These are phyloP conservation scores for Polylopha cassiicola DNA, from an alignment of 2,888 invertebrate genomes.

Conservation along the genomic window DNA sequence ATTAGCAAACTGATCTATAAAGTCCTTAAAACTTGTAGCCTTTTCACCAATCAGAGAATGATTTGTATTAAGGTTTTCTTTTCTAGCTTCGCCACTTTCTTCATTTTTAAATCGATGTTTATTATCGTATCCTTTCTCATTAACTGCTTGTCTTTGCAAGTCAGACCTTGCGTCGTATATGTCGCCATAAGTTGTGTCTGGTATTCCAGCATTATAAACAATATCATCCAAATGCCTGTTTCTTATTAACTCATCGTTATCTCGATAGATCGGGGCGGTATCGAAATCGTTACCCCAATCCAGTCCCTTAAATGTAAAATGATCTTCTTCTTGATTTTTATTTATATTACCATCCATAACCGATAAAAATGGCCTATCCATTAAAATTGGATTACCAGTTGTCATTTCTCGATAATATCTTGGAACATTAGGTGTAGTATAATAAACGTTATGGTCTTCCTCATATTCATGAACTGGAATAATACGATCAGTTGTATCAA, in stretches of 20 bases:
- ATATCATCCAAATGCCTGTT: constrained; percentile 32
- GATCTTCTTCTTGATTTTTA: constrained; percentile 47
- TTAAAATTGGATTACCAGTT: constrained; percentile 49
- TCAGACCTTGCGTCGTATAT: constrained; percentile 13
- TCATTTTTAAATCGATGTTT: constrained; percentile 36
- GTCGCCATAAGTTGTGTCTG: constrained; percentile 13
- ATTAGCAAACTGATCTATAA: constrained; percentile 53
- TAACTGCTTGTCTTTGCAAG: constrained; percentile 31
- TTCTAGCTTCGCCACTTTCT: constrained; percentile 34
- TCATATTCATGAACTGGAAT: constrained; percentile 58
- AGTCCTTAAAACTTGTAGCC: constrained; percentile 48
- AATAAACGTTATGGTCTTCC: constrained; percentile 36
- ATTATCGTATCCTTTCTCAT: constrained; percentile 32
- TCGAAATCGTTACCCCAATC: constrained; percentile 52
- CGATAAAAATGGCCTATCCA: constrained; percentile 56
- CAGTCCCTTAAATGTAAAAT: constrained; percentile 47
- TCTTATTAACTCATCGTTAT: constrained; percentile 31
- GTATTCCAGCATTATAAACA: constrained; percentile 13
- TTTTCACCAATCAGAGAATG: constrained; percentile 36
- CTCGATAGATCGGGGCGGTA: constrained; percentile 27
- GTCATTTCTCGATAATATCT: constrained; percentile 26
- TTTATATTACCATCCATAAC: constrained; percentile 57
- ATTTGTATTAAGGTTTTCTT: constrained; percentile 32
- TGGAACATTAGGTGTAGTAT: constrained; percentile 20
- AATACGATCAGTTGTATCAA: constrained; percentile 31